Percentiles rank a stretch among this genome's conserved stretches.
These are phyloP conservation scores for Protomyctophum bolini DNA, from an alignment of 2,113 vertebrate species.

Conservation along the genomic window DNA sequence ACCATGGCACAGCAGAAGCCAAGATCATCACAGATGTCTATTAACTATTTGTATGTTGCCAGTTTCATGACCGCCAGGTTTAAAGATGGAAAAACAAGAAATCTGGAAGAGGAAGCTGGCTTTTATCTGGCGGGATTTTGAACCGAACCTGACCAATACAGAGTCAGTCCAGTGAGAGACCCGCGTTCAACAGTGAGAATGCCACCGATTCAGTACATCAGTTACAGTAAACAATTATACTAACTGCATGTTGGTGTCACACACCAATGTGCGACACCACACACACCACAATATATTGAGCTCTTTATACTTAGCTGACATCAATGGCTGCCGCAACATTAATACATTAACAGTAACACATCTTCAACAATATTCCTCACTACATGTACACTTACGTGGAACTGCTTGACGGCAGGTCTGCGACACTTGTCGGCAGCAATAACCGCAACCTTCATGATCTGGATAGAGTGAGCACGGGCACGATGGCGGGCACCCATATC, in stretches of 20 bases:
- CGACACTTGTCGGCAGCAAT: constrained; percentile 96
- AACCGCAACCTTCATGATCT: constrained; percentile 98
- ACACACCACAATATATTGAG: too few species aligned
- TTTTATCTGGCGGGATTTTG: constrained; percentile 47
- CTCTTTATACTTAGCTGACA: too few species aligned
- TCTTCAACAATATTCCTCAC: too few species aligned
- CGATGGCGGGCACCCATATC: constrained; percentile 97
- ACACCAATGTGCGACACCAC: too few species aligned
- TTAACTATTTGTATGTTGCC: constrained; percentile 33
- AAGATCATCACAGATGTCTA: too few species aligned
- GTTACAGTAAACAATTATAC: too few species aligned
- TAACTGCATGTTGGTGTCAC: too few species aligned
- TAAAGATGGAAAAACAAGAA: constrained; percentile 48
- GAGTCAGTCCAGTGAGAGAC: constrained; percentile 64
- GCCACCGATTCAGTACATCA: too few species aligned
- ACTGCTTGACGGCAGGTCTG: constrained; percentile 96
- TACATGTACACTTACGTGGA: constrained; percentile 87
- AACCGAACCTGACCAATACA: constrained; percentile 33
- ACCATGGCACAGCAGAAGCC: background rate
- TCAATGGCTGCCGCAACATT: too few species aligned
- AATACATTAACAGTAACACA: too few species aligned
- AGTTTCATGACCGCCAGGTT: constrained; percentile 64
- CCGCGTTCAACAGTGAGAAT: constrained; percentile 12
- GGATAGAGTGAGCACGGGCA: constrained; percentile 93
- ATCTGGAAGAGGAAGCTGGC: constrained; percentile 75